Conservation (phyloP, 2,888 invertebrate genomes). For the Bursaphelenchus okinawaensis region DNA sequence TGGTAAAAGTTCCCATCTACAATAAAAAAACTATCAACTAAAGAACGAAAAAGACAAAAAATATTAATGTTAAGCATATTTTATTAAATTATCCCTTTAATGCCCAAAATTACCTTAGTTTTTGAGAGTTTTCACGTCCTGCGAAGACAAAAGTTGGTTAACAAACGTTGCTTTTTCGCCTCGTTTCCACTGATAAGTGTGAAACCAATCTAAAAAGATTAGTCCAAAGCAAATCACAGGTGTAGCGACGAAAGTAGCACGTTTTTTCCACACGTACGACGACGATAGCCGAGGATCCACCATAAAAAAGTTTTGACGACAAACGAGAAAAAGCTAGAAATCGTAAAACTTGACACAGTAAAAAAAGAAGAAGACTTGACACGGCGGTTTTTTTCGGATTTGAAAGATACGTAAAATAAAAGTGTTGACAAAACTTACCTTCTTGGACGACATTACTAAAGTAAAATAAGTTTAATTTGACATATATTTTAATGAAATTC, state of each 20-base stretch:
- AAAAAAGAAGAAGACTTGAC: not conserved
- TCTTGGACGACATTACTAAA: too few species aligned
- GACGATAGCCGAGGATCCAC: constrained; percentile 13
- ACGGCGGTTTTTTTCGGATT: too few species aligned
- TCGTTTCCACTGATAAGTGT: constrained; percentile 48
- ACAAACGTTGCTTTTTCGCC: constrained; percentile 36
- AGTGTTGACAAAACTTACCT: too few species aligned
- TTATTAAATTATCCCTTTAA: too few species aligned
- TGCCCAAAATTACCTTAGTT: too few species aligned
- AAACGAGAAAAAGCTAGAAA: too few species aligned
- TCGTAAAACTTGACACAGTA: not conserved
- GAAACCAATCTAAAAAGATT: constrained; percentile 52
- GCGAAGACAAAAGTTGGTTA: constrained; percentile 20
- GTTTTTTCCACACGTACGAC: constrained; percentile 14
- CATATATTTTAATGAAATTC: too few species aligned
- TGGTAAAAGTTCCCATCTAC: constrained; percentile 44
- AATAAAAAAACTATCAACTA: not conserved
- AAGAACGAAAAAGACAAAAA: not conserved
- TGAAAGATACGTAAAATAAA: too few species aligned
- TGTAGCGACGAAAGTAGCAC: constrained; percentile 10
- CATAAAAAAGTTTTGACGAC: constrained; percentile 9
- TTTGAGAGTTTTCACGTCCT: too few species aligned
- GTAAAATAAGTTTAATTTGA: too few species aligned
- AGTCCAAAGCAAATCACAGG: constrained; percentile 17
- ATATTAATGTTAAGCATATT: too few species aligned